Conservation (phyloP, 2,888 invertebrate genomes). For the Mongoloraphidia duomilia region DNA sequence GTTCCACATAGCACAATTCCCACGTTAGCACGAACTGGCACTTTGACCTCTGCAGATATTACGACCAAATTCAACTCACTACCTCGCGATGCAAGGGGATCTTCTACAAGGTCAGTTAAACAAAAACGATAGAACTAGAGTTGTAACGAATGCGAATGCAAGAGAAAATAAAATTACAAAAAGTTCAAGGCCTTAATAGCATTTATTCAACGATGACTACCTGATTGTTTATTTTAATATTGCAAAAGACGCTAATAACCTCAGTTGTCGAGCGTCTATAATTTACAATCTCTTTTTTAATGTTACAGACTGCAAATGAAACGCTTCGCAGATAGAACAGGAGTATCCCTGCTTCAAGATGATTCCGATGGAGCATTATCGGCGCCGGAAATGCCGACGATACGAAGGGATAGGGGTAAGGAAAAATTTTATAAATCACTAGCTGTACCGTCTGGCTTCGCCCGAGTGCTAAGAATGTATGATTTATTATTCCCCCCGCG, state of each 20-base stretch:
- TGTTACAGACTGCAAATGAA: slow-evolving; percentile 30
- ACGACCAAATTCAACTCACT: slow-evolving; percentile 58
- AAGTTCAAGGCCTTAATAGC: neutral
- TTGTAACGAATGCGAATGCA: no score
- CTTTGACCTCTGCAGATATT: slow-evolving; percentile 39
- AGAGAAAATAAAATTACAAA: no score
- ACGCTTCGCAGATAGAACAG: slow-evolving; percentile 35
- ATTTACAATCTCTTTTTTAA: neutral
- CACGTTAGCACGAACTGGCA: slow-evolving; percentile 29
- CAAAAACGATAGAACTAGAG: neutral
- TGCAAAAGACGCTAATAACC: neutral
- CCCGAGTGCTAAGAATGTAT: no score
- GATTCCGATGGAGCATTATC: slow-evolving; percentile 68
- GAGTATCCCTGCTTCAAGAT: slow-evolving; percentile 43
- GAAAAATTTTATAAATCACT: neutral
- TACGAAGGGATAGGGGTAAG: slow-evolving; percentile 47
- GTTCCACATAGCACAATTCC: slow-evolving; percentile 32
- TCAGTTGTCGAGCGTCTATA: no score
- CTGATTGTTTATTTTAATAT: neutral
- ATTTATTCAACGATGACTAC: neutral
- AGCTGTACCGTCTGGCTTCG: no score
- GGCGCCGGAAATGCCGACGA: slow-evolving; percentile 63
- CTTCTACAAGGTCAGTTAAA: slow-evolving; percentile 37
- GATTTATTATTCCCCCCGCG: no score
- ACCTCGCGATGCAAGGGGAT: slow-evolving; percentile 51